Evolutionary conservation across 2,888 invertebrate genomes (phyloP).

Genomic region (Parnassius mnemosyne): DNA sequence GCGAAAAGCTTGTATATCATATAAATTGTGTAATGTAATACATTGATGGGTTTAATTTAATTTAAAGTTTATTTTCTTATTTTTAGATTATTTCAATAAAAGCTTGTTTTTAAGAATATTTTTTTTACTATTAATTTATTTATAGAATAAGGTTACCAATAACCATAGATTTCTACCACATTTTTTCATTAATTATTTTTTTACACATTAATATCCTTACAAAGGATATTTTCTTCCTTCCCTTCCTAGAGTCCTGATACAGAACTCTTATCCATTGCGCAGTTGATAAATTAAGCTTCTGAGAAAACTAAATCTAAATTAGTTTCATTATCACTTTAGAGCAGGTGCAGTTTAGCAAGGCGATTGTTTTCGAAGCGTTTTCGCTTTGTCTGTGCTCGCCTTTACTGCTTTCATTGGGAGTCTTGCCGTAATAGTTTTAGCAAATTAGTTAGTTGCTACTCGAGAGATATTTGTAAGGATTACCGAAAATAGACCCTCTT

Average conservation of each 20-base stretch:
- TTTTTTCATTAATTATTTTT: too few species aligned
- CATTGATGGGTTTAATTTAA: too few species aligned
- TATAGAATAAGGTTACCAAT: too few species aligned
- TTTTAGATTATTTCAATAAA: too few species aligned
- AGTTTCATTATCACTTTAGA: constrained; percentile 48
- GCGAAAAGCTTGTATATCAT: too few species aligned
- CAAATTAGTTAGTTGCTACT: constrained; percentile 14
- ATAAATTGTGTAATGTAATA: too few species aligned
- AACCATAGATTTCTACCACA: too few species aligned
- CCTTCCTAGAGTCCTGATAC: constrained; percentile 1
- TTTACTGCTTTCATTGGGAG: constrained; percentile 19
- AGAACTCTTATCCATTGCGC: not conserved
- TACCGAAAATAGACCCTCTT: not conserved
- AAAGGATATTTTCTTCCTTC: too few species aligned
- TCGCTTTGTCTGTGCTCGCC: constrained; percentile 18
- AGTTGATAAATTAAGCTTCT: constrained; percentile 14
- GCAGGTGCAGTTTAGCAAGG: constrained; percentile 39
- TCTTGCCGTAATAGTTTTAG: constrained; percentile 18
- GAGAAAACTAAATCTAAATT: constrained; percentile 42
- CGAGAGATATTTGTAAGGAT: constrained; percentile 3
- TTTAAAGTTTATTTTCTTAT: too few species aligned
- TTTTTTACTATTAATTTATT: too few species aligned
- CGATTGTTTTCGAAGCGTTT: constrained; percentile 25
- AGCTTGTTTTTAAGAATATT: too few species aligned
- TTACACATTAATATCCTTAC: too few species aligned